phyloP scores from a whole-genome alignment of 2,888 invertebrate species.

The Choristoneura rosaceana region DNA sequence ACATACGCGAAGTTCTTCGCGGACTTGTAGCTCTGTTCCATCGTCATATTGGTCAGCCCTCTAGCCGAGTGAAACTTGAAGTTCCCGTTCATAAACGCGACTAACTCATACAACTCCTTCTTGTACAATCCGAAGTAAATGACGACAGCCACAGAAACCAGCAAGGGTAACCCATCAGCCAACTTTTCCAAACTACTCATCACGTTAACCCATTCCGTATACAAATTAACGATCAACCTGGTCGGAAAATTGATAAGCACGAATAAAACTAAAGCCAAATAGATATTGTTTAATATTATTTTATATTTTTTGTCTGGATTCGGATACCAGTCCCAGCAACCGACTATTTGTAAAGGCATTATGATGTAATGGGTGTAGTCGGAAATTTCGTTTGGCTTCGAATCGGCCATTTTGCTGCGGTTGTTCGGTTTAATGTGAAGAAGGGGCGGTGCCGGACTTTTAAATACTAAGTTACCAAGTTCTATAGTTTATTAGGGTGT shows the following conservation, averaged over 20 bases:
- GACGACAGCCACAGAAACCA: constrained; percentile 66
- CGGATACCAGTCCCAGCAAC: constrained; percentile 72
- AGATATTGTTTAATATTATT: constrained; percentile 62
- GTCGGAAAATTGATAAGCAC: constrained; percentile 55
- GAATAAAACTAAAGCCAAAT: constrained; percentile 65
- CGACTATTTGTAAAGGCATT: constrained; percentile 66
- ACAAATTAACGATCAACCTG: constrained; percentile 61
- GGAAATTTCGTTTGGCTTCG: constrained; percentile 47
- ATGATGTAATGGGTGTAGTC: constrained; percentile 65
- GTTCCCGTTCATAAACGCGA: constrained; percentile 64
- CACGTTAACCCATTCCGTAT: constrained; percentile 66
- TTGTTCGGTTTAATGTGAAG: not conserved
- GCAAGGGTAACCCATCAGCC: constrained; percentile 67
- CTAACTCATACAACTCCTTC: constrained; percentile 62
- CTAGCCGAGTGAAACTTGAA: constrained; percentile 72
- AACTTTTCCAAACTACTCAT: constrained; percentile 70
- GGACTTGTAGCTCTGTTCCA: constrained; percentile 62
- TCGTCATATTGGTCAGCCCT: constrained; percentile 76
- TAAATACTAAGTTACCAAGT: constrained; percentile 11
- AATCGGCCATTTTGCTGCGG: constrained; percentile 33
- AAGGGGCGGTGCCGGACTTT: constrained; percentile 8
- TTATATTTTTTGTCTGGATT: constrained; percentile 52
- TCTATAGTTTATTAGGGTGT: constrained; percentile 10
- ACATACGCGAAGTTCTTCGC: constrained; percentile 68
- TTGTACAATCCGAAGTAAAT: constrained; percentile 65